Base-by-base conservation (phyloP, 2,888 invertebrate species). In the Lampropteryx suffumata region DNA sequence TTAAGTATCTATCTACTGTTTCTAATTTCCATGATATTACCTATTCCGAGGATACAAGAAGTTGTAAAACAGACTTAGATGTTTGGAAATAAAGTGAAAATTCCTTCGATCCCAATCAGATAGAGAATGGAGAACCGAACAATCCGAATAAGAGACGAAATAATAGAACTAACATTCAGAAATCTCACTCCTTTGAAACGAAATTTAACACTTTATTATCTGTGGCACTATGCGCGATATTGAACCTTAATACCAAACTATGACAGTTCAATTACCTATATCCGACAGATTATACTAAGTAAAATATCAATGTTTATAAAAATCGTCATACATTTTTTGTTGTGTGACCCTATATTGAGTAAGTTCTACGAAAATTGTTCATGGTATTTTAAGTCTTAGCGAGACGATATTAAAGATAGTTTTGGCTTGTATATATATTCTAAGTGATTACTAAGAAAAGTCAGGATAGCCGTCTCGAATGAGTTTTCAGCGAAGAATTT, bases 401-500 rank as follows among this genome's bases (percentile, higher is more conserved):
- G 7, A 0, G n/a, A 13, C 5, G n/a, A 3, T 0, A 2, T 4
- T 33, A 42, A 10, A 14, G 33, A 0, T 12, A 3, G 33, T 27
- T 27, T 42, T 26, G 1, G 14, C 4, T 8, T 42, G 27, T n/a
- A 33, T 5, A 7, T 5, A 4, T 1, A 10, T 42, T 42, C 4
- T 3, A 27, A 42, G 42, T 42, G 42, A 33, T 10, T 10, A 30
- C 42, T 27, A 27, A 27, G 1, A 8, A 50, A 40, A 50, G 29
- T 27, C 30, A 40, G 27, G 33, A 29, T 29, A 24, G 30, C 27
- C 32, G 32, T 28, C 26, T 42, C 32, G 41, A 50, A 47, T 43
- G 50, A 50, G 35, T 47, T 55, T 55, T 43, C 50, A 55, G 26
- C 41, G 11, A 21, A 50, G 39, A 43, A 50, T 55, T 47, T 28